Evolutionary conservation across 2,113 vertebrate genomes (phyloP), one percentile per base, ranked within the genome.

Genomic region (Corythaeola cristata): DNA sequence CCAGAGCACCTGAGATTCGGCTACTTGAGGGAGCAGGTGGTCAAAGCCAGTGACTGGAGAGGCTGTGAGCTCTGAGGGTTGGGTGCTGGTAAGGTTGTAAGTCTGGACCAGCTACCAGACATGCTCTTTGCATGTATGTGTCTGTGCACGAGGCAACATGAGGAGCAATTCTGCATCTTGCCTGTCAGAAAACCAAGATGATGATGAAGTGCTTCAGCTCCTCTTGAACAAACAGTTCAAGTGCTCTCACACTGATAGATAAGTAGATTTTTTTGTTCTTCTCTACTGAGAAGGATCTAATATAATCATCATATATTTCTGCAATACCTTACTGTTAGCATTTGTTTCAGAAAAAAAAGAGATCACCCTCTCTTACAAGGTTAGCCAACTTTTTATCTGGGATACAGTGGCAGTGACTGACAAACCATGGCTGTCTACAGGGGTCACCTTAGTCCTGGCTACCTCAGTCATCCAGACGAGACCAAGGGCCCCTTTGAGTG

Each of bases 81-180:
- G 77, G 33, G 50, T 71, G 37, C 28, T 72, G 44, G 9, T 52
- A 37, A n/a, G 27, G 37, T 45, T 1, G 0, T 59, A 59, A 58
- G 37, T 33, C 44, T 78, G 78, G 39, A 28, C 24, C 73, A n/a
- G n/a, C 59, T 83, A 49, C 24, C 21, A 66, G 52, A 77, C 8
- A 20, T 33, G 47, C 33, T 58, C 22, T 41, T 41, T 50, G 47
- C 55, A 10, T 63, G 45, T 0, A 0, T 64, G 8, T 56, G 11
- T 73, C 39, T 85, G 37, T 71, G 58, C 1, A 0, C 55, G 39
- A 89, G 53, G 53, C 53, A 89, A 66, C 26, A 12, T 4, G 30
- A 83, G 30, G 56, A 24, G 6, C 24, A 76, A 12, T n/a, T 60
- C 71, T 74, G 39, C 85, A 44, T 47, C 19, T 62, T 78, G 37